Conservation (phyloP, 2,797 vertebrate species). For the Cyprinella venusta region DNA sequence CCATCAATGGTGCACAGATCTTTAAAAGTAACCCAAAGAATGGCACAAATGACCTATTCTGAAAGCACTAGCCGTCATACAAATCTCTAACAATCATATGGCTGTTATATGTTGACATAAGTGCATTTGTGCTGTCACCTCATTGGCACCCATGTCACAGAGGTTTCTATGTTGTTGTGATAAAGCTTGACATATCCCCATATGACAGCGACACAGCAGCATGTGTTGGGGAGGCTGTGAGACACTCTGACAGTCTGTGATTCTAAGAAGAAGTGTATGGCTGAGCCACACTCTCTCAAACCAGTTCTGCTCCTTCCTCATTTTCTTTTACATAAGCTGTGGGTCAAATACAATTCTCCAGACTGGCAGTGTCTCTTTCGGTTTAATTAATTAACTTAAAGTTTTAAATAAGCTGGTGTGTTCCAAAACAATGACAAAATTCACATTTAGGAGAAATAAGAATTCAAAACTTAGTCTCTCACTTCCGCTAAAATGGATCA, state of each 20-base stretch:
- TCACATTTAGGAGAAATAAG: too few relatives aligned
- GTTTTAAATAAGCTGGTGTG: too few relatives aligned
- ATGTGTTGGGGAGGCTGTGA: neutral
- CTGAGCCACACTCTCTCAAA: neutral
- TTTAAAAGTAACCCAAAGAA: neutral
- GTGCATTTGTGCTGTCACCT: constrained; percentile 2
- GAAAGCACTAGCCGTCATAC: neutral
- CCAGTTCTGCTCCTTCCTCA: neutral
- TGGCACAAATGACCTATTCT: neutral
- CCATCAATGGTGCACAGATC: neutral
- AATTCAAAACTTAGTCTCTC: too few relatives aligned
- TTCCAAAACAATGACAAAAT: too few relatives aligned
- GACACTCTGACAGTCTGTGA: constrained; percentile 21
- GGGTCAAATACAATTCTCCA: constrained; percentile 21
- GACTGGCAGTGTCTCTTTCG: constrained; percentile 2
- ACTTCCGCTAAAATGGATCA: too few relatives aligned
- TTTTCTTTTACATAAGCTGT: constrained; percentile 22
- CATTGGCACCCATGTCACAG: constrained; percentile 4
- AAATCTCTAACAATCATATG: neutral
- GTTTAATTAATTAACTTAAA: too few relatives aligned
- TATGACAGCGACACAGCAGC: constrained; percentile 20
- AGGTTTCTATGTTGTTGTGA: neutral
- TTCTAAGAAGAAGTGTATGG: neutral
- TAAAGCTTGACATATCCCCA: constrained; percentile 28
- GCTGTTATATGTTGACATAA: constrained; percentile 11